These are phyloP conservation scores for Lamprologus speciosus DNA, from an alignment of 2,113 vertebrate species.

Conservation along the genomic window DNA sequence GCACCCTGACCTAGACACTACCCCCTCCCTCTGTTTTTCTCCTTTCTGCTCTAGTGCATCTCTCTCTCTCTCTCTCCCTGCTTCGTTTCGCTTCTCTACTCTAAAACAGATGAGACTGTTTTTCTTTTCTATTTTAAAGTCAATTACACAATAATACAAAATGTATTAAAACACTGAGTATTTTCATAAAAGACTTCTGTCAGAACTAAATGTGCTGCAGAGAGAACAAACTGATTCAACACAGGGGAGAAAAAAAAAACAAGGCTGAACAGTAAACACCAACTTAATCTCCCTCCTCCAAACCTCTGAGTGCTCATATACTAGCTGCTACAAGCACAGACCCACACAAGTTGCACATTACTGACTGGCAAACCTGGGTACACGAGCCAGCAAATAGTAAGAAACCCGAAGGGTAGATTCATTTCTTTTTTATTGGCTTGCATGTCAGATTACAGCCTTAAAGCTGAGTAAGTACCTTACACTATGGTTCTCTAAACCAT, in stretches of 20 bases:
- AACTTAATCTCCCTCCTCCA: conserved; percentile 8
- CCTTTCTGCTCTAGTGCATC: background rate
- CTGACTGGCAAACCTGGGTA: background rate
- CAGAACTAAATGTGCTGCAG: background rate
- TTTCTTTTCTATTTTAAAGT: background rate
- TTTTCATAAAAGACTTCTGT: background rate
- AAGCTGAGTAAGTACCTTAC: background rate
- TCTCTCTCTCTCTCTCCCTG: background rate
- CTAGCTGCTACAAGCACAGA: background rate
- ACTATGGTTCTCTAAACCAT: background rate
- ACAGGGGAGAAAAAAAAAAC: background rate
- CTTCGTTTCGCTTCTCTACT: background rate
- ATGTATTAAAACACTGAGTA: background rate
- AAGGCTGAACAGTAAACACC: background rate
- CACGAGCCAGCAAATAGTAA: background rate
- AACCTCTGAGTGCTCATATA: conserved; percentile 25
- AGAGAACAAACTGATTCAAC: background rate
- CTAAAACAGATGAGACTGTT: background rate
- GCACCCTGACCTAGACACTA: conserved; percentile 63
- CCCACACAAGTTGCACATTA: background rate
- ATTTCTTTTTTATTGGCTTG: background rate
- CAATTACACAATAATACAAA: background rate
- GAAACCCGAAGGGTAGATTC: background rate
- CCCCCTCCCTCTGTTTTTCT: conserved; percentile 23
- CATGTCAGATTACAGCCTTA: background rate